phyloP scores from a whole-genome alignment of 2,797 vertebrate genomes.

The Pangasius djambal region DNA sequence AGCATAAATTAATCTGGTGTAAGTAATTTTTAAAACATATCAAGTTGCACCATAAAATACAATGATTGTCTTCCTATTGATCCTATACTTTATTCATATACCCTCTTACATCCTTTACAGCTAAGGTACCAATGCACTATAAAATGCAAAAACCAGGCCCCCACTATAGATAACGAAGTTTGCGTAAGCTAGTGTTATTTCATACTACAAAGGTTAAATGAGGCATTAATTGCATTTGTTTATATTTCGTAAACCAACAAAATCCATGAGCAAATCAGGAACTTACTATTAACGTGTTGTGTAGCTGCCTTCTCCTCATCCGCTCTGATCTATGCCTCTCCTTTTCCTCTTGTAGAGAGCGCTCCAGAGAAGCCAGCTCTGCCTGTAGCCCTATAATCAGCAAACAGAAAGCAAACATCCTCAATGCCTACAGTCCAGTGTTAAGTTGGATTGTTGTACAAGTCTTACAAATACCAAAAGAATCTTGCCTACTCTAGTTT shows the following conservation, averaged over 20 bases:
- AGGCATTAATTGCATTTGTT: not conserved
- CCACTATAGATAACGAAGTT: not conserved
- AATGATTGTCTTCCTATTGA: not conserved
- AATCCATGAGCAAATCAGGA: not conserved
- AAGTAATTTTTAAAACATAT: not conserved
- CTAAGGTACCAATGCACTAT: not conserved
- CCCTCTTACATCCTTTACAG: not conserved
- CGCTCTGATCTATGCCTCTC: conserved; percentile 68
- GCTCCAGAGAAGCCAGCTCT: conserved; percentile 65
- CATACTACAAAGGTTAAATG: not conserved
- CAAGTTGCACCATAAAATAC: not conserved
- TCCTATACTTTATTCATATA: not conserved
- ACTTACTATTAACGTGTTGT: conserved; percentile 75
- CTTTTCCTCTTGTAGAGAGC: conserved; percentile 66
- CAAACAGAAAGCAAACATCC: conserved; percentile 3
- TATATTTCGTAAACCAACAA: conserved; percentile 1
- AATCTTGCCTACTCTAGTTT: not conserved
- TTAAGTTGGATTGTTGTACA: not conserved
- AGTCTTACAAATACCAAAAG: not conserved
- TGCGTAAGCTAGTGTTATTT: not conserved
- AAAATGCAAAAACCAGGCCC: not conserved
- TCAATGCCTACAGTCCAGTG: not conserved
- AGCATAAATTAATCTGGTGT: not conserved
- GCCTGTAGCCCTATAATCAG: conserved; percentile 56
- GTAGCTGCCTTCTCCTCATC: conserved; percentile 68